Evolutionary conservation across 2,888 invertebrate genomes (phyloP), one percentile per base, ranked within the genome.

Genomic region (Netelia fuscicornis): DNA sequence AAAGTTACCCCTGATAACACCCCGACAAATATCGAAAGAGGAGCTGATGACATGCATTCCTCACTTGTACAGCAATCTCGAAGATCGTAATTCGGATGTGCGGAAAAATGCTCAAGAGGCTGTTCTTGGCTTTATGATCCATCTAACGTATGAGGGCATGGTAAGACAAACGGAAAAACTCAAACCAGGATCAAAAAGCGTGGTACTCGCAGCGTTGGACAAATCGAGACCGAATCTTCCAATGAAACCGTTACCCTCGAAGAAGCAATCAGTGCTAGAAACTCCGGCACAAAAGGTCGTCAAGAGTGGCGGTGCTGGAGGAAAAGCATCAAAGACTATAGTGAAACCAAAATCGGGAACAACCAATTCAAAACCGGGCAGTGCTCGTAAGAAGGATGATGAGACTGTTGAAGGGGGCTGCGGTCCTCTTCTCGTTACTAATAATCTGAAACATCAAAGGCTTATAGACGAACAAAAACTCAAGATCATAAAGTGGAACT

Each of bases 401-500:
- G 98, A 98, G 89, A 96, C 95, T 91, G 89, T 2, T 44, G 65
- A 37, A 20, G 20, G 20, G 0, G 65, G 97, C 0, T 97, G 98
- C 0, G 80, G 83, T 42, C 85, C 85, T 0, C 94, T 98, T 2
- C 94, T 99, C 65, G 96, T 97, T 0, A 95, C 96, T 20, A 98
- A 98, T 91, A 98, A 97, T 91, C 95, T 97, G 71, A 99, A 99
- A 94, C 97, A 98, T 92, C 98, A 98, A 93, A 95, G 99, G 76
- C 96, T 98, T 65, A 97, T 98, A 68, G 99, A 99, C 91, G 99
- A 99, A 93, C 98, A 98, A 90, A 98, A 98, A 93, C 95, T 99
- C 81, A 98, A 98, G 94, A 96, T 97, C 5, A 94, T 99, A 23
- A 98, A 98, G 93, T 99, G 99, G 99, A 98, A 98, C 93, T 99